Evolutionary conservation across 2,888 invertebrate species (phyloP).

Genomic region (Diarsia brunnea): DNA sequence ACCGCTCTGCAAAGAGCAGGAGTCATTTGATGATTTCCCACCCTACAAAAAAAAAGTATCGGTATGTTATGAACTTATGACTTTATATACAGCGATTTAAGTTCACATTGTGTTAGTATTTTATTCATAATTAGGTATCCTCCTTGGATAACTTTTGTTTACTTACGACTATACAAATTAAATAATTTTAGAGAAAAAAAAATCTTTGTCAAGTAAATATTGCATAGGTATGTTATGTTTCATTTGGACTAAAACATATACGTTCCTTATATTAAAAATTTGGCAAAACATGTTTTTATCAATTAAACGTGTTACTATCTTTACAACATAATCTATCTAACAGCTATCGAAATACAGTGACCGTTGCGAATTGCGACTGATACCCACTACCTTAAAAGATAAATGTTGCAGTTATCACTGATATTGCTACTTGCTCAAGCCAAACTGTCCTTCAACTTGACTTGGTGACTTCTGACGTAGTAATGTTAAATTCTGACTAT

Average conservation of each 20-base stretch:
- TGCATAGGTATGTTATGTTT: too few relatives aligned
- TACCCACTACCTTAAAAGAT: slow-evolving; percentile 50
- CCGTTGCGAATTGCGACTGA: slow-evolving; percentile 41
- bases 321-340: slow-evolving; percentile 44
- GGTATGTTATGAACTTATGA: too few relatives aligned
- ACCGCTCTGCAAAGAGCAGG: too few relatives aligned
- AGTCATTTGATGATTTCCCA: too few relatives aligned
- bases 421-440: slow-evolving; percentile 11
- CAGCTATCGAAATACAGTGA: slow-evolving; percentile 31
- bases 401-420: slow-evolving; percentile 38
- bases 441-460: slow-evolving; percentile 57
- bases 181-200: not conserved
- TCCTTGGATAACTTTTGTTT: not conserved
- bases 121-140: too few relatives aligned
- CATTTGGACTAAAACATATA: not conserved
- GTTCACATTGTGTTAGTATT: too few relatives aligned
- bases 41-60: too few relatives aligned
- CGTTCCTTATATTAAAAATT: not conserved
- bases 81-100: too few relatives aligned
- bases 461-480: slow-evolving; percentile 25
- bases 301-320: slow-evolving; percentile 33
- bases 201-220: not conserved
- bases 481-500: too few relatives aligned
- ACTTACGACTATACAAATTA: not conserved
- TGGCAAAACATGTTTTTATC: slow-evolving; percentile 15